Conservation (phyloP, 1,140 invertebrate species). For the Dendrolimus punctatus region DNA sequence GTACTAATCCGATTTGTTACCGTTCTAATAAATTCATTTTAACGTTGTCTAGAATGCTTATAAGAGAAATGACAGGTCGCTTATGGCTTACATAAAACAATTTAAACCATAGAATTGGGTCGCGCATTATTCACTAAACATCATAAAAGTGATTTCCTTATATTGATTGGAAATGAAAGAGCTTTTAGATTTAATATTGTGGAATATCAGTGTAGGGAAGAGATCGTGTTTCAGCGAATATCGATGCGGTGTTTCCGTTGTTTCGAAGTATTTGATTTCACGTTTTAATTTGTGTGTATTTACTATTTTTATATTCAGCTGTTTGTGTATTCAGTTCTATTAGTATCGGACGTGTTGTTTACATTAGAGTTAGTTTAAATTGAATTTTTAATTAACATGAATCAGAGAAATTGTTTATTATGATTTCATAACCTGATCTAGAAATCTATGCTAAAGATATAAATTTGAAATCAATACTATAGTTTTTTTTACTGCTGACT, state of each 20-base stretch:
- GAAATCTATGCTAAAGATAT: too few species aligned
- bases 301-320: too few species aligned
- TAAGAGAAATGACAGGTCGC: constrained; percentile 4
- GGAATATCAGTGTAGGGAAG: constrained; percentile 10
- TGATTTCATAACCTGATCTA: too few species aligned
- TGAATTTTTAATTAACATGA: too few species aligned
- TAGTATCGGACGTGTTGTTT: too few species aligned
- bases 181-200: constrained; percentile 24
- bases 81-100: constrained; percentile 24
- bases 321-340: too few species aligned
- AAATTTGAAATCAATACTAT: too few species aligned
- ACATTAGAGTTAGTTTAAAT: too few species aligned
- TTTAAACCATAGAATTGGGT: constrained; percentile 25
- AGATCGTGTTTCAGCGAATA: neutral
- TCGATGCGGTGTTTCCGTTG: constrained; percentile 4
- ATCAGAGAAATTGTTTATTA: too few species aligned
- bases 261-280: constrained; percentile 3
- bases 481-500: too few species aligned
- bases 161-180: constrained; percentile 42
- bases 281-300: too few species aligned
- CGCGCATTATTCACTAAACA: constrained; percentile 24
- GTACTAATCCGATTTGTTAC: too few species aligned
- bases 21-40: neutral
- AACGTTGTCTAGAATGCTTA: constrained; percentile 1
- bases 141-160: constrained; percentile 26